phyloP scores from a whole-genome alignment of 64 coral and sea anemone species.

The Pocillopora verrucosa region DNA sequence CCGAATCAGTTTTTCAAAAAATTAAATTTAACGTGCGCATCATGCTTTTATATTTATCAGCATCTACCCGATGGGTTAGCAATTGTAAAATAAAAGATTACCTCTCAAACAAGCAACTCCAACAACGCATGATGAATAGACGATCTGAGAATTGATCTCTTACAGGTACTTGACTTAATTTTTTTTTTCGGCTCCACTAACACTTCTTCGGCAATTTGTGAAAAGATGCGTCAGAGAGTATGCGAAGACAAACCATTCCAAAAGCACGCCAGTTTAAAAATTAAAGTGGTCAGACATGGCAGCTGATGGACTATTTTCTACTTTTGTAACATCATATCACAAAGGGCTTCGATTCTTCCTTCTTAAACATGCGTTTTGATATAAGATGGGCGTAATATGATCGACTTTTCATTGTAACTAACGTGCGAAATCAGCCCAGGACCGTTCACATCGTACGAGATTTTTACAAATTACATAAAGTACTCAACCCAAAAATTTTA shows the following conservation, averaged over 20 bases:
- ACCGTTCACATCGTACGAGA: no score
- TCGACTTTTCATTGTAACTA: no score
- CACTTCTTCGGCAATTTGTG: no score
- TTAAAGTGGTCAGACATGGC: background rate
- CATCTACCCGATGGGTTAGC: background rate
- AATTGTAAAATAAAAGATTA: background rate
- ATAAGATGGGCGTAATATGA: background rate
- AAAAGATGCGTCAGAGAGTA: background rate
- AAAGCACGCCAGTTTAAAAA: background rate
- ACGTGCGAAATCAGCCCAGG: no score
- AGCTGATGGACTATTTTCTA: background rate
- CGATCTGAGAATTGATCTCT: background rate
- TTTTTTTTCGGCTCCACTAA: no score
- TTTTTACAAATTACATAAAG: no score
- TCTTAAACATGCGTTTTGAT: background rate
- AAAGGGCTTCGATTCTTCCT: background rate
- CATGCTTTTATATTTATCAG: background rate
- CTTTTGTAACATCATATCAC: background rate
- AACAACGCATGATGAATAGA: conserved; percentile 3
- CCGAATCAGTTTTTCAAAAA: background rate
- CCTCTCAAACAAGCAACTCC: conserved; percentile 5
- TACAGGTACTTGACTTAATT: background rate
- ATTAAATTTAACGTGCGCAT: background rate
- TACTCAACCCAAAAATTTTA: no score
- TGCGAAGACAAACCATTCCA: background rate